Evolutionary conservation across 2,888 invertebrate species (phyloP).

Genomic region (Cryptocephalus primarius): DNA sequence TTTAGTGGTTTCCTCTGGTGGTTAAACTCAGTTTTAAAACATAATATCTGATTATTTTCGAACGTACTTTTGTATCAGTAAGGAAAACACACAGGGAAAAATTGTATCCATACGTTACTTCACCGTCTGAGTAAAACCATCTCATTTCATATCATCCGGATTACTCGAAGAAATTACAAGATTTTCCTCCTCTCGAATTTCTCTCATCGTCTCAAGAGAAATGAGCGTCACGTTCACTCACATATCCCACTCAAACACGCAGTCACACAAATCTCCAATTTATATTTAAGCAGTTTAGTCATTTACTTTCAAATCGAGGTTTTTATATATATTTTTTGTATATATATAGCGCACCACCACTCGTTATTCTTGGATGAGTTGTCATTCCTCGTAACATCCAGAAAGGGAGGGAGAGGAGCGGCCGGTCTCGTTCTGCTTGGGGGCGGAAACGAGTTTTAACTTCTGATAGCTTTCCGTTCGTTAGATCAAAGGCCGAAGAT

Average conservation of each 20-base stretch:
- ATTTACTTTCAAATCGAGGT: slow-evolving; percentile 23
- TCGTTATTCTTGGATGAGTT: slow-evolving; percentile 6
- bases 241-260: background rate
- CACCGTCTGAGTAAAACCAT: too few species aligned
- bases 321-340: slow-evolving; percentile 27
- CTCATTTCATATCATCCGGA: too few species aligned
- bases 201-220: background rate
- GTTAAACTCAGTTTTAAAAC: too few species aligned
- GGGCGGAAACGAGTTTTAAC: slow-evolving; percentile 1
- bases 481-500: slow-evolving; percentile 23
- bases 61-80: too few species aligned
- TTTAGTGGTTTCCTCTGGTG: too few species aligned
- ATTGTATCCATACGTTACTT: too few species aligned
- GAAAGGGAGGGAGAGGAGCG: slow-evolving; percentile 1
- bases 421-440: slow-evolving; percentile 1
- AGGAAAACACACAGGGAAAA: too few species aligned
- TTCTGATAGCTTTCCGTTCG: slow-evolving; percentile 11
- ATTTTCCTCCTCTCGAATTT: background rate
- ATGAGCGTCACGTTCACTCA: background rate
- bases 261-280: slow-evolving; percentile 1
- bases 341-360: slow-evolving; percentile 12
- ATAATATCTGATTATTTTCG: too few species aligned
- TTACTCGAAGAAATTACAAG: background rate
- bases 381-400: slow-evolving; percentile 7
- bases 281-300: slow-evolving; percentile 1